These are phyloP conservation scores for Suricata suricatta DNA, from an alignment of 2,113 vertebrate genomes.

Conservation along the genomic window DNA sequence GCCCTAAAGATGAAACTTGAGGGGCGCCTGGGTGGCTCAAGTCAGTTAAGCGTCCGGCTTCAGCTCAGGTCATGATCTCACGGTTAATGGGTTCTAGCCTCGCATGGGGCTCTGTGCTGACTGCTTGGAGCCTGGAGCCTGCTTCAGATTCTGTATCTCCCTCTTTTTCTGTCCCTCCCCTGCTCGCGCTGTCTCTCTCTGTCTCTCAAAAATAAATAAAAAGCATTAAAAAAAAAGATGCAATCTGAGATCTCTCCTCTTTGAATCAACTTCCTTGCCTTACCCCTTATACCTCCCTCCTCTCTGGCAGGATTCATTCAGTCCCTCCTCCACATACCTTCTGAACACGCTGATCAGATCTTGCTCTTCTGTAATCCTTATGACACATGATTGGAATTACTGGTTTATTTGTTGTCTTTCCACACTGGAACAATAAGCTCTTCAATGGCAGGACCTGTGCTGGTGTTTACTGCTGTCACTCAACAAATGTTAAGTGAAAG, in stretches of 20 bases:
- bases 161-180: too few relatives aligned
- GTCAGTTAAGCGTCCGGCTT: too few relatives aligned
- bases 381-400: not conserved
- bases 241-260: not conserved
- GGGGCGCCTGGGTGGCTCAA: too few relatives aligned
- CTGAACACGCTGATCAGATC: not conserved
- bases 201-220: too few relatives aligned
- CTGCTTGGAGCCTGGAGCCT: too few relatives aligned
- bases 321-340: not conserved
- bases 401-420: not conserved
- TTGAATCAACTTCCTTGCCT: not conserved
- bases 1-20: not conserved
- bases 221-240: too few relatives aligned
- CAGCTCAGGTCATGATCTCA: too few relatives aligned
- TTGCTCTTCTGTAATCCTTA: not conserved
- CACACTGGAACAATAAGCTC: not conserved
- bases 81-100: too few relatives aligned
- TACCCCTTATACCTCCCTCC: not conserved
- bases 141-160: too few relatives aligned
- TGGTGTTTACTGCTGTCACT: not conserved
- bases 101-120: too few relatives aligned
- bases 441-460: not conserved
- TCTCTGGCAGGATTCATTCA: not conserved
- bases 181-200: too few relatives aligned
- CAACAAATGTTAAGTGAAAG: not conserved